Conservation (phyloP, 1,140 invertebrate genomes). For the Thereuonema tuberculata region DNA sequence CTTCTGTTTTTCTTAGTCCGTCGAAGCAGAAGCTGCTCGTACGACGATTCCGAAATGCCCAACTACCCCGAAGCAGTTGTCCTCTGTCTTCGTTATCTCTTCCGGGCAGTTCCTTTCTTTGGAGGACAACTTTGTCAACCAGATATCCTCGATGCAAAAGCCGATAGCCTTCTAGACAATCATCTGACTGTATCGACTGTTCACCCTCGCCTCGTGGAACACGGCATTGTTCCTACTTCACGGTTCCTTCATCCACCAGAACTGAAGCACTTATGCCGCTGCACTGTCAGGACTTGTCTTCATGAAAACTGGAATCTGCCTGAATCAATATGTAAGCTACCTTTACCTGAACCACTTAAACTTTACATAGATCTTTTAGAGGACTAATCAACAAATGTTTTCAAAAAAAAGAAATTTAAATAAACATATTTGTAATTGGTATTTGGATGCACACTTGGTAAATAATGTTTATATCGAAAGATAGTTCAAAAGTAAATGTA, state of each 20-base stretch:
- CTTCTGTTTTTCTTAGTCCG: no score
- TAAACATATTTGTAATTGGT: not conserved
- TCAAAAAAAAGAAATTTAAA: not conserved
- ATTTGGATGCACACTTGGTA: no score
- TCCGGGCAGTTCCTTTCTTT: not conserved
- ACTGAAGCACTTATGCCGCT: constrained; percentile 39
- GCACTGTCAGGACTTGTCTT: constrained; percentile 46
- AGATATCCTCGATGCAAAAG: no score
- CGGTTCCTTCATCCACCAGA: constrained; percentile 11
- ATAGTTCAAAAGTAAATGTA: no score
- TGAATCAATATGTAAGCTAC: constrained; percentile 48
- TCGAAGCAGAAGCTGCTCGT: no score
- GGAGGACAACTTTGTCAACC: no score
- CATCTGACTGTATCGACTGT: no score
- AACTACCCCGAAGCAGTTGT: not conserved
- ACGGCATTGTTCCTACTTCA: constrained; percentile 24
- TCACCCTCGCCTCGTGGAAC: not conserved
- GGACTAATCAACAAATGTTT: no score
- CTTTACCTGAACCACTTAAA: constrained; percentile 45
- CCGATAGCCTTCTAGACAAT: no score
- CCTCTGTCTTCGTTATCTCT: not conserved
- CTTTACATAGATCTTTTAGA: constrained; percentile 54
- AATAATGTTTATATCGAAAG: no score
- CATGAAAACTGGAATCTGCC: constrained; percentile 24
- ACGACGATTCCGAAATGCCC: no score